Evolutionary conservation across 2,113 vertebrate genomes (phyloP), one percentile per base, ranked within the genome.

Genomic region (Setophaga coronata): DNA sequence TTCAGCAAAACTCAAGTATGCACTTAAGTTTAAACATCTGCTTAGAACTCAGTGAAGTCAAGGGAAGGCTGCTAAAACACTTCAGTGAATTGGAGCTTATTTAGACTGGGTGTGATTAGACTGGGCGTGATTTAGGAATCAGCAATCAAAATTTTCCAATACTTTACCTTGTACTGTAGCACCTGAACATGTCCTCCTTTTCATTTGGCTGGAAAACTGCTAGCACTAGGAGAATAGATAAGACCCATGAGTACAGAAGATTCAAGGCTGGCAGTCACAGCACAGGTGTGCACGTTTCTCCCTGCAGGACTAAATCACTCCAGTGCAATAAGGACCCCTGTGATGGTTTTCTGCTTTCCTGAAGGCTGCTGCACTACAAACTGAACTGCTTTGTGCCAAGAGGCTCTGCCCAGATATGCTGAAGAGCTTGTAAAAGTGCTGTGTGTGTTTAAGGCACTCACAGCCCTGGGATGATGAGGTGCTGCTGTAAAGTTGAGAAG

Each of bases 1-100:
- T 90, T 96, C 93, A 96, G 93, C 96, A 95, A 83, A 95, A 93
- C 65, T 92, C 69, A 78, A 89, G 80, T 69, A 77, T 56, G 48
- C 40, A 67, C 64, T 90, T 77, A 43, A 82, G 60, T 89, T 96
- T 86, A 93, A 95, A 81, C 66, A 71, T 19, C 51, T 28, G 28
- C 70, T 86, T 73, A 85, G 60, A 70, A 69, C 43, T 89, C 76
- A 28, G 56, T 18, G 72, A 93, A 82, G 82, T 83, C 86, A 64
- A 29, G 17, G 72, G 53, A 81, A 83, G 47, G 64, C 69, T 94
- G 72, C 76, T 88, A 40, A 84, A 83, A 42, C 36, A 54, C 73
- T 85, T 89, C 74, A 80, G 51, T 62, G 76, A 70, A 60, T 25
- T 90, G 50, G 42, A 85, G 50, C 54, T 89, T 87, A 72, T 95